A percentile compares a stretch with the other conserved stretches of the same genome.
phyloP scores from a whole-genome alignment of 2,888 invertebrate genomes.

The Osmoderma eremita region DNA sequence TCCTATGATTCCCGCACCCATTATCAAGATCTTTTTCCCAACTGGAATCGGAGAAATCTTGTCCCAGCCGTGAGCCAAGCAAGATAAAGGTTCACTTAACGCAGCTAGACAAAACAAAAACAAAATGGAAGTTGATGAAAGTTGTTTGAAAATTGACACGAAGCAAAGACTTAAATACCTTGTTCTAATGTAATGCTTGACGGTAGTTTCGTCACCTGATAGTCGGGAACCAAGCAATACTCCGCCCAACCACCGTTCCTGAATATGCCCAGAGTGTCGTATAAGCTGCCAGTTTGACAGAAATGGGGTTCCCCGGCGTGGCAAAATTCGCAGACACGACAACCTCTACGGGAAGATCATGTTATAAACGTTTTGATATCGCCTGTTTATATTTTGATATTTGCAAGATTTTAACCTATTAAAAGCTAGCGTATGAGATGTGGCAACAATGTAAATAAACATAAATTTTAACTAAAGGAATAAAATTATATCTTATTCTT shows the following conservation, averaged over 20 bases:
- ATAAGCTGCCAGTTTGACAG: conserved; percentile 70
- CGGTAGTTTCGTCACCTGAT: conserved; percentile 71
- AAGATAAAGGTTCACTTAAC: conserved; percentile 76
- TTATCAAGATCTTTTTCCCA: conserved; percentile 71
- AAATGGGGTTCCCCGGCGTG: conserved; percentile 73
- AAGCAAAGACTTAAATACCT: conserved; percentile 61
- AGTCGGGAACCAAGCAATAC: conserved; percentile 70
- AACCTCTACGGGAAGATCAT: conserved; percentile 65
- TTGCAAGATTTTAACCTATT: too few relatives aligned
- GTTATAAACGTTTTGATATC: too few relatives aligned
- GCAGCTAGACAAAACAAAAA: conserved; percentile 65
- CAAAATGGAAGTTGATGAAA: neutral
- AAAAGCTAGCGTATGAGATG: too few relatives aligned
- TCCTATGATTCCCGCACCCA: conserved; percentile 80
- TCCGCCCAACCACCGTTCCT: conserved; percentile 77
- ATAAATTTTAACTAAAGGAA: too few relatives aligned
- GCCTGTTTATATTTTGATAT: too few relatives aligned
- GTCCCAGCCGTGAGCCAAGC: conserved; percentile 76
- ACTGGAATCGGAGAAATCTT: conserved; percentile 70
- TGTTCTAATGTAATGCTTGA: conserved; percentile 69
- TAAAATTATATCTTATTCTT: too few relatives aligned
- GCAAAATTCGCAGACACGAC: conserved; percentile 71
- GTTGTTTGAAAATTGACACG: neutral
- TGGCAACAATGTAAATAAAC: too few relatives aligned
- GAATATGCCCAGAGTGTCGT: conserved; percentile 73